These are phyloP conservation scores for Tetanocera ferruginea DNA, from an alignment of 2,888 invertebrate genomes.

Conservation along the genomic window DNA sequence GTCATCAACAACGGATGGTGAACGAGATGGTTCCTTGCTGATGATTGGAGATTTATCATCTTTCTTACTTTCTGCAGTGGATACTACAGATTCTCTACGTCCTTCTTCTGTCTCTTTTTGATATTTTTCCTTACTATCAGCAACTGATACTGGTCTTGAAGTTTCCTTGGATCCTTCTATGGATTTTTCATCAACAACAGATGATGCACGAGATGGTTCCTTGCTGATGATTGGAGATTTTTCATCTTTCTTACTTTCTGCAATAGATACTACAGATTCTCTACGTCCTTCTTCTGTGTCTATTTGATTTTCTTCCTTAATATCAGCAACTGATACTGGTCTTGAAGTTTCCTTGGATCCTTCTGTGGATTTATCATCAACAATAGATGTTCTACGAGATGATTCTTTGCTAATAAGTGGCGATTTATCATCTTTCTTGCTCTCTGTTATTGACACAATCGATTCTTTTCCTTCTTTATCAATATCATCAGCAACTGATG, in stretches of 20 bases:
- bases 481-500: slow-evolving; percentile 33
- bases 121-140: not conserved
- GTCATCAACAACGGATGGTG: slow-evolving; percentile 16
- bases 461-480: slow-evolving; percentile 30
- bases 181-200: slow-evolving; percentile 30
- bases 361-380: slow-evolving; percentile 40
- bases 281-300: slow-evolving; percentile 13
- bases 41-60: slow-evolving; percentile 30
- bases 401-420: slow-evolving; percentile 24
- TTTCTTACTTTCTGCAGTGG: slow-evolving; percentile 42
- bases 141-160: slow-evolving; percentile 40
- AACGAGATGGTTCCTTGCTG: slow-evolving; percentile 36
- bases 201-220: slow-evolving; percentile 33
- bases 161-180: not conserved
- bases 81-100: slow-evolving; percentile 56
- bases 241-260: slow-evolving; percentile 39
- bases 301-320: no score
- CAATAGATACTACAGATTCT: not conserved
- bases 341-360: slow-evolving; percentile 42
- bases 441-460: slow-evolving; percentile 29
- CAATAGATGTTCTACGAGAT: slow-evolving; percentile 37
- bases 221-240: not conserved
- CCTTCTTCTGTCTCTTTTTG: slow-evolving; percentile 31
- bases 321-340: slow-evolving; percentile 30
- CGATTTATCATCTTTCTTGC: slow-evolving; percentile 41